Base-by-base conservation (phyloP, 2,113 vertebrate genomes). In the Ariopsis seemanni region DNA sequence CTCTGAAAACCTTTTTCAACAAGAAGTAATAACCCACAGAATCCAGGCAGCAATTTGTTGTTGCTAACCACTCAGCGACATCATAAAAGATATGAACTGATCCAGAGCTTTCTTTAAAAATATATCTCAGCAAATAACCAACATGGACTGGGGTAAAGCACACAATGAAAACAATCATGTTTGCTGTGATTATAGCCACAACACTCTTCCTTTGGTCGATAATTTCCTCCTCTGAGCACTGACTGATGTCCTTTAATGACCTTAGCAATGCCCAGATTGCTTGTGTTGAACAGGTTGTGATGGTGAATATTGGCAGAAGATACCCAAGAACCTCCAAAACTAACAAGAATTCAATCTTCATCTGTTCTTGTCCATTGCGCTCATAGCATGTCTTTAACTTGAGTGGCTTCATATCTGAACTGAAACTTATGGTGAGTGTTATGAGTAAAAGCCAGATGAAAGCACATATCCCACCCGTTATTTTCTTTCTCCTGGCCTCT, bases 1-100 rank as follows among this genome's bases (percentile, higher is more conserved):
- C 62, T 80, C 9, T 78, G 27, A 83, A 84, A 93, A 91, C 89
- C 88, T 6, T 30, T 87, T 86, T 94, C 57, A 95, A 84, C 87
- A 95, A 88, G 81, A 94, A 94, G 86, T 92, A 95, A 89, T 93
- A 95, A 75, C 93, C 92, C 63, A 95, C 85, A 17, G 92, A 91
- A 90, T 95, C 94, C 50, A 94, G 92, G 52, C 91, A 94, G 89
- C 94, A 96, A 87, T 95, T 95, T 78, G 94, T 92, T 15, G 93
- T 89, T 12, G 94, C 91, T 0, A 95, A 92, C 94, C 92, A 95
- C 74, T 95, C 93, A 18, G 91, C 69, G 1, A 92, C 86, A 0
- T 82, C 63, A 74, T 91, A 57, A 89, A 86, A 92, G 0, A 0
- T 0, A 22, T 90, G 86, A 58, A 55, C 2, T 5, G 58, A 15